Evolutionary conservation across 2,888 invertebrate species (phyloP), one percentile per base, ranked within the genome.

Genomic region (Anagyrus pseudococci): DNA sequence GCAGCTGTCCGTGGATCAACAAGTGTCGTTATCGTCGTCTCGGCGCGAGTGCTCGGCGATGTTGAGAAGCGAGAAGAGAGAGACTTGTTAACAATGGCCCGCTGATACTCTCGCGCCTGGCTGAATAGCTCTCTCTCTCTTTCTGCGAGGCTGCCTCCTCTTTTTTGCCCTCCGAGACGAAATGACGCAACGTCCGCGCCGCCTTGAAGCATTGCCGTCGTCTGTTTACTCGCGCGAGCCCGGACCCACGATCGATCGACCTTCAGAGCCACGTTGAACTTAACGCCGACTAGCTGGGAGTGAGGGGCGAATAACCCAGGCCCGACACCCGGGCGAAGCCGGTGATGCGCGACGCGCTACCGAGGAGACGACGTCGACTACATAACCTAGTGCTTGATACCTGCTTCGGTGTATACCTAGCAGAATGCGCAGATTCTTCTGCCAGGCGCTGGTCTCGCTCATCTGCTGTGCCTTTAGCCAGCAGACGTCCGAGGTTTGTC

Each of bases 401-500:
- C 2, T 8, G 33, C 33, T 37, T 37, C 8, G 8, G 33, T 37
- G 33, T 37, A 37, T n/a, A n/a, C 8, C 33, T 37, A 29, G 47
- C 22, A 57, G 55, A 50, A 66, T 66, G 66, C 63, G 52, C 43
- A 63, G 40, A 33, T 37, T 66, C 17, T 40, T 66, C 10, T 66
- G 58, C 43, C 58, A 61, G 10, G 58, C 47, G 2, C 58, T 66
- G 2, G 22, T 70, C 13, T 63, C 58, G 17, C 53, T 64, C n/a
- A 58, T 70, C 47, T 68, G 64, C 50, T 61, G 54, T 13, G 56
- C 65, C 17, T 43, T 64, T 20, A 58, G 64, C 3, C 71, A 71
- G 50, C 68, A 69, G 53, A 26, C 67, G 10, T 43, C 61, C 1
- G 69, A 70, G 61, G 70, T 70, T 52, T 4, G 46, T 43, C 17